Percentiles rank a stretch among this genome's conserved stretches.
These are phyloP conservation scores for Alligator mississippiensis DNA, from an alignment of 2,113 vertebrate genomes.

Conservation along the genomic window DNA sequence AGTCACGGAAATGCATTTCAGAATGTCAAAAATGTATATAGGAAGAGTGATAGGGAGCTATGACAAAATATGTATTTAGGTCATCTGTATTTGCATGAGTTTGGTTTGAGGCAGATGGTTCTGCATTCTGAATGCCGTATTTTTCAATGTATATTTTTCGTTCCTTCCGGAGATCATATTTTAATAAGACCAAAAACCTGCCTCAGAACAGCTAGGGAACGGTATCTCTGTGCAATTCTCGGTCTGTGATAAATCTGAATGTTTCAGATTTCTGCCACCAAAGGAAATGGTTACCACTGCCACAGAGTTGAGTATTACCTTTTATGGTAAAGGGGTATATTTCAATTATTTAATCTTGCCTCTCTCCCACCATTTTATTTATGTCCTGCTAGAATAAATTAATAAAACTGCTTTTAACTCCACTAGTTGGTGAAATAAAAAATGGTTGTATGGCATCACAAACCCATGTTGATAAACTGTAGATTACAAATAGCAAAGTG, in stretches of 20 bases:
- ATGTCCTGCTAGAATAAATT: background rate
- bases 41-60: background rate
- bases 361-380: background rate
- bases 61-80: background rate
- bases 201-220: background rate
- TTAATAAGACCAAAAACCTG: rapidly evolving
- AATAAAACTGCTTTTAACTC: background rate
- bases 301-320: background rate
- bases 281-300: background rate
- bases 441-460: background rate
- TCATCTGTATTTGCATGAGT: background rate
- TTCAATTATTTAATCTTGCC: conserved; percentile 5
- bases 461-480: background rate
- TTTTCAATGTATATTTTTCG: background rate
- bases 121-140: background rate
- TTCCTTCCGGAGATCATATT: background rate
- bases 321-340: background rate
- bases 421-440: background rate
- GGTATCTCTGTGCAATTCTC: background rate
- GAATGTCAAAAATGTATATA: background rate
- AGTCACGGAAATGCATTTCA: background rate
- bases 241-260: background rate
- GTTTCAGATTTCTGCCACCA: background rate
- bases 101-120: background rate
- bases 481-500: background rate